A percentile compares a stretch with the other conserved stretches of the same genome.
Evolutionary conservation across 2,113 vertebrate species (phyloP).

Genomic region (Hemichromis elongatus): DNA sequence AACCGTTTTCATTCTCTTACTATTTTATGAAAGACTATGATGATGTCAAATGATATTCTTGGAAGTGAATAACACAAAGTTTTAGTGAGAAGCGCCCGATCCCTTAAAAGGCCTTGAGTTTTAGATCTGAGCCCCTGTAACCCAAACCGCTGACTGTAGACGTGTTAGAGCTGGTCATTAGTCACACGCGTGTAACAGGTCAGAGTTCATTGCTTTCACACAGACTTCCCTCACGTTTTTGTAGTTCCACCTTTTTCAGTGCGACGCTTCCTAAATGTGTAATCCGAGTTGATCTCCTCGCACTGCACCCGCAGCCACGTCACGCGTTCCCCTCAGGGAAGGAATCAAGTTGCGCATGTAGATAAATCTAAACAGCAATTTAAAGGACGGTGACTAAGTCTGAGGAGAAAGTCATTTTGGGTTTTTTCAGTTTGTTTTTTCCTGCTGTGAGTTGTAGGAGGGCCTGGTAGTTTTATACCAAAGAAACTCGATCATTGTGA

Average conservation of each 20-base stretch:
- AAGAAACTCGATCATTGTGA: conserved; percentile 67
- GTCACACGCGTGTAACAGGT: no score
- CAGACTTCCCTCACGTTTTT: conserved; percentile 22
- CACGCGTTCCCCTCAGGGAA: background rate
- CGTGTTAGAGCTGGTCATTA: no score
- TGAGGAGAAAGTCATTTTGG: no score
- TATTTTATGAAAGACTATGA: background rate
- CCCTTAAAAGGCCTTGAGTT: conserved; percentile 8
- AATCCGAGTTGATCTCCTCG: background rate
- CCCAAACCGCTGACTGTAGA: background rate
- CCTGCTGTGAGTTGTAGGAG: conserved; percentile 22
- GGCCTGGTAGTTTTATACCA: conserved; percentile 66
- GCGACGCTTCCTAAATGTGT: background rate
- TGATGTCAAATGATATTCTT: conserved; percentile 2
- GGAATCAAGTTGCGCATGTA: background rate
- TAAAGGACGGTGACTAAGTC: background rate
- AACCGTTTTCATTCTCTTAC: background rate
- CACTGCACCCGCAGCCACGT: background rate
- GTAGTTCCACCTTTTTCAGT: background rate
- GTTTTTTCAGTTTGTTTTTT: background rate
- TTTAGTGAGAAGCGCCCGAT: background rate
- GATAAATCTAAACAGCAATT: background rate
- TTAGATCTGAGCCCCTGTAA: background rate
- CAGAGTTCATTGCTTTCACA: background rate
- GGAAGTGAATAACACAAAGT: background rate